A percentile compares a stretch with the other conserved stretches of the same genome.
Conservation (phyloP, 2,113 vertebrate genomes). For the Ivindomyrus marchei region DNA sequence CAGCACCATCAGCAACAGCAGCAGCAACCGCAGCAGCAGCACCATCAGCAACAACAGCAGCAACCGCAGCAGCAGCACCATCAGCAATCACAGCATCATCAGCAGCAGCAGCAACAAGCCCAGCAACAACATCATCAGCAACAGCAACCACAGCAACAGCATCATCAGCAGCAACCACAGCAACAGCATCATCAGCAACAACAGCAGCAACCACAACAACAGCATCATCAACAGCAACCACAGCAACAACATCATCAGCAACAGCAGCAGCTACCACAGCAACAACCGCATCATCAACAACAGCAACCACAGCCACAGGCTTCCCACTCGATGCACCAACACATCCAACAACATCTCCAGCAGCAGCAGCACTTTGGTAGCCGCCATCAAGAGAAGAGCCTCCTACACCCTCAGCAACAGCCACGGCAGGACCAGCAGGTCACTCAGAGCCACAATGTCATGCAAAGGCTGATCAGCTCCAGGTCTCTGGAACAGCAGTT, state of each 20-base stretch:
- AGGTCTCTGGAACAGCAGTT: slow-evolving; percentile 86
- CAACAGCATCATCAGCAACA: slow-evolving; percentile 54
- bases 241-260: slow-evolving; percentile 71
- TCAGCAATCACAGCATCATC: slow-evolving; percentile 49
- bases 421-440: slow-evolving; percentile 68
- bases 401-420: slow-evolving; percentile 59
- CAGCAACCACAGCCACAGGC: slow-evolving; percentile 67
- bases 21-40: slow-evolving; percentile 46
- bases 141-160: slow-evolving; percentile 45
- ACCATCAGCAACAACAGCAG: slow-evolving; percentile 70
- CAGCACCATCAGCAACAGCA: slow-evolving; percentile 74
- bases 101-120: slow-evolving; percentile 57
- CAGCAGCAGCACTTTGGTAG: slow-evolving; percentile 35
- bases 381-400: slow-evolving; percentile 56
- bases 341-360: slow-evolving; percentile 57
- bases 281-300: slow-evolving; percentile 47
- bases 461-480: slow-evolving; percentile 88
- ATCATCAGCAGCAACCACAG: slow-evolving; percentile 71
- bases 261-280: slow-evolving; percentile 79
- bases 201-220: slow-evolving; percentile 48
- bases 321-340: slow-evolving; percentile 54
- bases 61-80: slow-evolving; percentile 49
- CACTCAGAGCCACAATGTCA: slow-evolving; percentile 66
- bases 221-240: slow-evolving; percentile 68
- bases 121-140: slow-evolving; percentile 63